Base-by-base conservation (phyloP, 2,113 vertebrate species). In the Heterotilapia buettikoferi region DNA sequence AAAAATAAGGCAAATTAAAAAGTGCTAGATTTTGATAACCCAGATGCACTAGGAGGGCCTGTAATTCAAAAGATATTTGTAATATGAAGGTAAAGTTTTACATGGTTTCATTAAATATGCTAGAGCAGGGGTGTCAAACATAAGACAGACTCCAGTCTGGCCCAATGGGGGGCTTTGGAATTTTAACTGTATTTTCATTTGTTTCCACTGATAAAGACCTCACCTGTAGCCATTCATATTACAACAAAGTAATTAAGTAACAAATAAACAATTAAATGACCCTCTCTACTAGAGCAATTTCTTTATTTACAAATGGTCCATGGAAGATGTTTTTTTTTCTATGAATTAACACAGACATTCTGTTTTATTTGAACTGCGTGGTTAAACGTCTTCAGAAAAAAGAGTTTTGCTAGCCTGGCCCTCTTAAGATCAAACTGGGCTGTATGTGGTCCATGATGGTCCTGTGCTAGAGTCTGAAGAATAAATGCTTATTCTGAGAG, bases 131-230 rank as follows among this genome's bases (percentile, higher is more conserved):
- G 19, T 21, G 61, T 68, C 0, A 68, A 68, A 21, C 33, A 68
- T 5, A n/a, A 66, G 31, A 33, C 16, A 36, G 61, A 66, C 33
- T 66, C 33, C 33, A 66, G 31, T 66, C 31, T 66, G 31, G 61
- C 33, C 33, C 61, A 66, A 7, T 66, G 19, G 3, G 0, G 33
- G 3, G 33, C 61, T 66, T 66, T 66, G 33, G 0, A 66, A 66
- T 38, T 66, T 13, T 66, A 38, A 1, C 33, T 38, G 19, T 68
- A 21, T 21, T 38, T 68, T 68, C 33, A 38, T 68, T 21, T 38
- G 19, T 2, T 68, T 68, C 11, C 19, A 38, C 3, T 38, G 61
- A 38, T 21, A 68, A 38, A 38, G 11, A 68, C 33, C 61, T 68
- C 61, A 13, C 19, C 19, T 21, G 33, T 68, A 38, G 33, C 33